A percentile compares a stretch with the other conserved stretches of the same genome.
Evolutionary conservation across 1,140 invertebrate genomes (phyloP).

Genomic region (Drosophila sp.): DNA sequence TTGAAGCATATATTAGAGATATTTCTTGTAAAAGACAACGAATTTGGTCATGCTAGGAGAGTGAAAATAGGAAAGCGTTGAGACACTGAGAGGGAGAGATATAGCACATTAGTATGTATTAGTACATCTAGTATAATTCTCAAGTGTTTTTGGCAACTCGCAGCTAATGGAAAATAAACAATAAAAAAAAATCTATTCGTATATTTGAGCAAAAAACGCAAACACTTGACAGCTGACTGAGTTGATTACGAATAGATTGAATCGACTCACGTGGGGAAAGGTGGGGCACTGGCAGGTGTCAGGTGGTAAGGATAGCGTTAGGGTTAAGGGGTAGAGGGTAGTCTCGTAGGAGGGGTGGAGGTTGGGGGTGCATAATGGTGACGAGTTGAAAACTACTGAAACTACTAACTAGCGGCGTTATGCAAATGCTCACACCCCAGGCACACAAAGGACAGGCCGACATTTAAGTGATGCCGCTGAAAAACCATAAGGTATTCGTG

Average conservation of each 20-base stretch:
- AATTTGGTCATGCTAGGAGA: no score
- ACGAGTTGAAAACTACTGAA: background rate
- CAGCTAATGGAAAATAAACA: background rate
- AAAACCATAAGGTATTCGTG: constrained; percentile 66
- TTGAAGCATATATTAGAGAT: no score
- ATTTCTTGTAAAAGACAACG: no score
- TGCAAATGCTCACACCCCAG: constrained; percentile 54
- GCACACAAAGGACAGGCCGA: constrained; percentile 28
- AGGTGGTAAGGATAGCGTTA: no score
- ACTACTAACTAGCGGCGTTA: constrained; percentile 27
- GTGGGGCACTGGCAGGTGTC: no score
- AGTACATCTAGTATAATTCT: no score
- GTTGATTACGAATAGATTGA: background rate
- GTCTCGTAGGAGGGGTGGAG: background rate
- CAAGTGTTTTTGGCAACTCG: background rate
- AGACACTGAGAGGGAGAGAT: background rate
- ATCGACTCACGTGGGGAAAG: background rate
- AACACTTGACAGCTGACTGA: constrained; percentile 7
- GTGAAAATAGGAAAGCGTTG: no score
- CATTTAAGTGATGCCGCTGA: constrained; percentile 7
- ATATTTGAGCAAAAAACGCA: background rate
- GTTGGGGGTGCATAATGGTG: no score
- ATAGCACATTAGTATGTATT: background rate
- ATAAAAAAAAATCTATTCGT: background rate
- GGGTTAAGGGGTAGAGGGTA: background rate